A percentile compares a stretch with the other conserved stretches of the same genome.
These are phyloP conservation scores for Hyles lineata DNA, from an alignment of 2,888 invertebrate species.

Conservation along the genomic window DNA sequence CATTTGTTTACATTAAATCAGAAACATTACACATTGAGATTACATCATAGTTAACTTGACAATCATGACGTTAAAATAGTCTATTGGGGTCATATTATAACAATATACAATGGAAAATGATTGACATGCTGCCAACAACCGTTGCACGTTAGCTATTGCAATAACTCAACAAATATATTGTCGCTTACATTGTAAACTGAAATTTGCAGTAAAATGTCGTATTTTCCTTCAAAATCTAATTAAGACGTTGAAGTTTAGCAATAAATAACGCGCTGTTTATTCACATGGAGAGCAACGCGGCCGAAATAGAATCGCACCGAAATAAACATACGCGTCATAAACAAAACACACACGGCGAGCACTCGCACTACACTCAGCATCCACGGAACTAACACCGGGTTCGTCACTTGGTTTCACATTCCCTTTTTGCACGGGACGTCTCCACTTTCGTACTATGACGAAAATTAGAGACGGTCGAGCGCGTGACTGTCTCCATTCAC, in stretches of 20 bases:
- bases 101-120: constrained; percentile 26
- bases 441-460: constrained; percentile 52
- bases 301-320: constrained; percentile 74
- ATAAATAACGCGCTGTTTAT: constrained; percentile 67
- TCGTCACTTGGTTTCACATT: constrained; percentile 49
- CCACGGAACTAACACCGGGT: constrained; percentile 44
- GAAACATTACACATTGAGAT: not conserved
- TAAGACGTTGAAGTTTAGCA: constrained; percentile 42
- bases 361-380: constrained; percentile 54
- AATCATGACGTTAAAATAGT: constrained; percentile 18
- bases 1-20: not conserved
- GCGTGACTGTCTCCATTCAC: constrained; percentile 77
- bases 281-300: constrained; percentile 66
- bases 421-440: constrained; percentile 51
- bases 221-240: constrained; percentile 26
- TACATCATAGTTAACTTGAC: constrained; percentile 7
- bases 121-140: constrained; percentile 22
- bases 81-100: constrained; percentile 25
- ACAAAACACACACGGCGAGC: constrained; percentile 52
- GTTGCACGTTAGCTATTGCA: not conserved
- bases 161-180: constrained; percentile 10
- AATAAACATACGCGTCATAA: constrained; percentile 70
- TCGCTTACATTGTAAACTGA: constrained; percentile 3
- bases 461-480: constrained; percentile 53
- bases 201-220: constrained; percentile 9